phyloP scores from a whole-genome alignment of 2,888 invertebrate species.

The Drepana falcataria region DNA sequence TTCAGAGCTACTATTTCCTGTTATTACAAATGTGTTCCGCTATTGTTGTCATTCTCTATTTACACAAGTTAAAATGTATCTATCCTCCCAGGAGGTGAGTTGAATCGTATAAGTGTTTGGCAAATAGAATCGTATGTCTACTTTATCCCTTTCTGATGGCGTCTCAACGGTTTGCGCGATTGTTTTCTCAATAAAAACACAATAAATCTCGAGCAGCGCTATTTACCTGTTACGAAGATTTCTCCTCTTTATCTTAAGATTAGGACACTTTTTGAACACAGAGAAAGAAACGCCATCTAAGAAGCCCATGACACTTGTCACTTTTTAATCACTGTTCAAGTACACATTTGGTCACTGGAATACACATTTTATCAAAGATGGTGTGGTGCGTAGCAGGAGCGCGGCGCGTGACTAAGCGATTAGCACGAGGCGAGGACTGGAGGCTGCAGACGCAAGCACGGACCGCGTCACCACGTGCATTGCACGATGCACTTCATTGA shows the following conservation, averaged over 20 bases:
- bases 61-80: not conserved
- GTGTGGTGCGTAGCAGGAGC: slow-evolving; percentile 41
- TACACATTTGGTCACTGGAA: slow-evolving; percentile 10
- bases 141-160: not conserved
- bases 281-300: slow-evolving; percentile 56
- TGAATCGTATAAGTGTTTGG: not conserved
- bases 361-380: slow-evolving; percentile 39
- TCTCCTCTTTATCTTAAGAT: slow-evolving; percentile 49
- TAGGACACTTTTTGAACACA: slow-evolving; percentile 67
- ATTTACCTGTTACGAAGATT: slow-evolving; percentile 43
- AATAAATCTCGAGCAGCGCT: slow-evolving; percentile 4
- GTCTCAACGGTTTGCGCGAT: not conserved
- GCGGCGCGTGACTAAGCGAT: slow-evolving; percentile 56
- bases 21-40: not conserved
- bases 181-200: not conserved
- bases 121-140: not conserved
- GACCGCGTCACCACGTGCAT: slow-evolving; percentile 29
- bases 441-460: slow-evolving; percentile 16
- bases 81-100: not conserved
- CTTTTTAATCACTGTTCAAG: slow-evolving; percentile 36
- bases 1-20: not conserved
- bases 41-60: not conserved
- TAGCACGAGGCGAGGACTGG: slow-evolving; percentile 33
- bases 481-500: slow-evolving; percentile 37
- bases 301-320: slow-evolving; percentile 60